These are phyloP conservation scores for Diachasmimorpha longicaudata DNA, from an alignment of 1,140 invertebrate genomes.

Conservation along the genomic window DNA sequence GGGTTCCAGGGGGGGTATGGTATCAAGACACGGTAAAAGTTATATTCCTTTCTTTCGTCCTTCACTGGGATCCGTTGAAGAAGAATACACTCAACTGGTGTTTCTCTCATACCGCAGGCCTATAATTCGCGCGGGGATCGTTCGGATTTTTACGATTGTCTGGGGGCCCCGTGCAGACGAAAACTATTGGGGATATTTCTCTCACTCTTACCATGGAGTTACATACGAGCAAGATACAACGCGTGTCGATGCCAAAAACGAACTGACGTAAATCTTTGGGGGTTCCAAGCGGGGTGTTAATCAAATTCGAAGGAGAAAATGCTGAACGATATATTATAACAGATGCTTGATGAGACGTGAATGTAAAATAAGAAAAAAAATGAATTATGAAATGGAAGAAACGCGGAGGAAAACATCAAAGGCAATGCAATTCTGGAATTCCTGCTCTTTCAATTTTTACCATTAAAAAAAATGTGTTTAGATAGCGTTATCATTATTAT, in stretches of 20 bases:
- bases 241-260: slow-evolving; percentile 6
- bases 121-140: slow-evolving; percentile 59
- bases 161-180: slow-evolving; percentile 34
- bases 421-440: not conserved
- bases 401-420: not conserved
- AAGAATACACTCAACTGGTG: slow-evolving; percentile 6
- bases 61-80: not conserved
- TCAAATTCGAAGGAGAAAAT: slow-evolving; percentile 32
- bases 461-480: slow-evolving; percentile 7
- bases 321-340: slow-evolving; percentile 35
- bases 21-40: not conserved
- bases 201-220: not conserved
- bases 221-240: slow-evolving; percentile 18
- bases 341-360: not conserved
- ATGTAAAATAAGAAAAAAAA: not conserved
- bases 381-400: not conserved
- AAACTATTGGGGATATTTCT: slow-evolving; percentile 4
- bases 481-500: slow-evolving; percentile 19
- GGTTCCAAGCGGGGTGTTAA: slow-evolving; percentile 27
- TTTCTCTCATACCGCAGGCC: slow-evolving; percentile 46
- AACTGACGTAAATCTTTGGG: slow-evolving; percentile 29
- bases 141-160: slow-evolving; percentile 60
- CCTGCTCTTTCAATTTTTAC: not conserved
- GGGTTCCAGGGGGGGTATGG: not conserved
- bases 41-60: slow-evolving; percentile 7